Conservation (phyloP, 1,140 invertebrate species). For the Delia radicum region DNA sequence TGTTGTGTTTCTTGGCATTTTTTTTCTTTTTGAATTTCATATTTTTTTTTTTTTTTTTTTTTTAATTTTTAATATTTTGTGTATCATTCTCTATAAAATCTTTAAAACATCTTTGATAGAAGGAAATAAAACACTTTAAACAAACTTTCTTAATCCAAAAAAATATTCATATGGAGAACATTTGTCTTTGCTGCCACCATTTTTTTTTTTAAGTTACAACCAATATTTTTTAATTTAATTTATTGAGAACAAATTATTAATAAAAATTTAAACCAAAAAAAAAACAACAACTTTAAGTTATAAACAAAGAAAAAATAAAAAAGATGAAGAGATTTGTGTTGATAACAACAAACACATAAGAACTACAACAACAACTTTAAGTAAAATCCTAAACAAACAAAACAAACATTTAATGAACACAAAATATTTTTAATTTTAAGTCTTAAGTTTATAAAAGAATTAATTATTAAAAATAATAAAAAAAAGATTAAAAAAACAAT, state of each 20-base stretch:
- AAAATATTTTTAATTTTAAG: constrained; percentile 56
- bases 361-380: constrained; percentile 41
- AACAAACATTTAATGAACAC: constrained; percentile 45
- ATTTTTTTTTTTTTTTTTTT: background rate
- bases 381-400: constrained; percentile 38
- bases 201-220: constrained; percentile 4
- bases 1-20: constrained; percentile 9
- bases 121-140: background rate
- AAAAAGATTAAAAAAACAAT: constrained; percentile 39
- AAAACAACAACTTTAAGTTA: constrained; percentile 7
- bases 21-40: constrained; percentile 8
- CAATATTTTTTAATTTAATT: constrained; percentile 33
- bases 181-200: background rate
- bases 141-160: background rate
- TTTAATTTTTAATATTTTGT: constrained; percentile 15
- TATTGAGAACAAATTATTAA: constrained; percentile 7
- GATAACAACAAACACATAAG: constrained; percentile 27
- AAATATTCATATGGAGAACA: constrained; percentile 1
- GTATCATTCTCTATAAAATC: background rate
- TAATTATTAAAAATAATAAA: constrained; percentile 50
- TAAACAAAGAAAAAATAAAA: constrained; percentile 31
- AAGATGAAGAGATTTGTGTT: constrained; percentile 33
- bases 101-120: background rate
- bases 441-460: constrained; percentile 56
- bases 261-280: background rate